Base-by-base conservation (phyloP, 2,113 vertebrate genomes). In the Bufo gargarizans region DNA sequence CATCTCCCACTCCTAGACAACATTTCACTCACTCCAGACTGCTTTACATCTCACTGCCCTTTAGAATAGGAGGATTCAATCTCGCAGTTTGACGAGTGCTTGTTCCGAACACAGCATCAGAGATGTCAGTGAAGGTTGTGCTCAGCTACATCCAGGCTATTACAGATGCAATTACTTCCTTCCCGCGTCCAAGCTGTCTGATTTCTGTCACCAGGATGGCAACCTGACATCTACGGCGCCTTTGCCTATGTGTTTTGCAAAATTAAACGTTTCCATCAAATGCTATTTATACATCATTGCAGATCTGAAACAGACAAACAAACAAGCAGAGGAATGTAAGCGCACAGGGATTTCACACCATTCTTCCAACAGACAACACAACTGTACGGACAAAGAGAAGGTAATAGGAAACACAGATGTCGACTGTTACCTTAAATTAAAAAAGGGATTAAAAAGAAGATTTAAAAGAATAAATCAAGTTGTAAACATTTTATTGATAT, bases 61-160 rank as follows among this genome's bases (percentile, higher is more conserved):
- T 88, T 88, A 88, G 69, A 76, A 49, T 83, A 74, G 56, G 58
- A 83, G 72, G 71, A 77, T 88, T 83, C 80, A 84, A 67, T 77
- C 87, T 83, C 80, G 33, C 55, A 84, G 71, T 20, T 84, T 87
- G 0, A 0, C n/a, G 69, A 0, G 4, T 50, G 3, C 65, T 82
- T 80, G 77, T 78, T 74, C 17, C 56, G 89, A 77, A 17, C 69
- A 83, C 80, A 83, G 80, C 71, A 87, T 76, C 12, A 89, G 6
- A 1, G 91, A 3, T 91, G 86, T 91, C 91, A 91, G 83, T 91
- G 88, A 88, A 90, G 90, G 86, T 82, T 43, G 85, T 20, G 20
- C 67, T 19, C 0, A 72, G 61, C 81, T 7, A 11, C n/a, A 77
- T 16, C 82, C 86, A 89, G 76, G 59, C 72, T 59, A 89, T 89